Percentiles rank a stretch among this genome's conserved stretches.
Evolutionary conservation across 2,113 vertebrate species (phyloP).

Genomic region (Heterotis niloticus): DNA sequence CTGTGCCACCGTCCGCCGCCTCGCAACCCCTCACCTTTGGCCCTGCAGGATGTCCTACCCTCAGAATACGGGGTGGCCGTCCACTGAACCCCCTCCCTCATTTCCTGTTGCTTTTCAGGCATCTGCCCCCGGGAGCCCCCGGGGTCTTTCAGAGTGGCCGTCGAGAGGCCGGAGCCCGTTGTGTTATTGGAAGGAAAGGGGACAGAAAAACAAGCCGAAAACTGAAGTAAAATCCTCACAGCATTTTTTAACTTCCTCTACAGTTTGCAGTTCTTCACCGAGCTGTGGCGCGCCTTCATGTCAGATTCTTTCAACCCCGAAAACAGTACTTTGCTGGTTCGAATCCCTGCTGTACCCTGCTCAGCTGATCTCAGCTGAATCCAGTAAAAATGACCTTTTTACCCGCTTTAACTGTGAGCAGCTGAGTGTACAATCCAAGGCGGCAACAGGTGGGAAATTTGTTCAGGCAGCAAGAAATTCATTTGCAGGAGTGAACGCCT

Average conservation of each 20-base stretch:
- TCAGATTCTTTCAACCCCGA: neutral
- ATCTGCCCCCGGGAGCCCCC: constrained; percentile 4
- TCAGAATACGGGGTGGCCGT: constrained; percentile 60
- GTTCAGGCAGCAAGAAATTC: neutral
- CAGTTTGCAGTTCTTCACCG: neutral
- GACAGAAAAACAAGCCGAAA: neutral
- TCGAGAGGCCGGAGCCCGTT: neutral
- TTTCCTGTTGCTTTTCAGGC: constrained; percentile 52
- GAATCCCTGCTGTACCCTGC: no score
- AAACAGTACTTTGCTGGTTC: no score
- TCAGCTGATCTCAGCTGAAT: no score
- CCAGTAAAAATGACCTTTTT: no score
- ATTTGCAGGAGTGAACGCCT: no score
- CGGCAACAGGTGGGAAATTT: neutral
- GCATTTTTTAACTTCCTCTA: neutral
- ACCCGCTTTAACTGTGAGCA: no score
- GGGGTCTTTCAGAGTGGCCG: neutral
- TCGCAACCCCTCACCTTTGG: constrained; percentile 55
- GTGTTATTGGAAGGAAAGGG: neutral
- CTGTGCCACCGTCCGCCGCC: constrained; percentile 55
- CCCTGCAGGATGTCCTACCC: constrained; percentile 47
- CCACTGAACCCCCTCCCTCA: constrained; percentile 57
- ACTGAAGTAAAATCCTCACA: neutral
- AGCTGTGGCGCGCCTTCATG: neutral
- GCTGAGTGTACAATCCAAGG: neutral